Conservation (phyloP, 2,797 vertebrate species). For the Sarcoramphus papa region DNA sequence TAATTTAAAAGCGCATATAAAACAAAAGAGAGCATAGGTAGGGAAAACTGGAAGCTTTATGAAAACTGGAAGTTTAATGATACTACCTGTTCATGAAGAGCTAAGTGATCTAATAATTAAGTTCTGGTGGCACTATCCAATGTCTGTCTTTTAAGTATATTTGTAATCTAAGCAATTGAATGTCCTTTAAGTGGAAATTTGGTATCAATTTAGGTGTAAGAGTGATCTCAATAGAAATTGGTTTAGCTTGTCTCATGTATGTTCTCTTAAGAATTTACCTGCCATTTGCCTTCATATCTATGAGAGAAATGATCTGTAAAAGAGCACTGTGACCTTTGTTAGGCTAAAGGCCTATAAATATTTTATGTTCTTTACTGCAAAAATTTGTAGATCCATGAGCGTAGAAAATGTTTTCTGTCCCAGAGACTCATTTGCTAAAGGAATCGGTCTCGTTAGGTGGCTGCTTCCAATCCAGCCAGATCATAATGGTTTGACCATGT, state of each 20-base stretch:
- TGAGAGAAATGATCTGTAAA: slow-evolving; percentile 7
- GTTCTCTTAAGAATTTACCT: not conserved
- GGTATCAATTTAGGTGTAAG: not conserved
- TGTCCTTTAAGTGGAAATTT: not conserved
- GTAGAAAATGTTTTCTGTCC: slow-evolving; percentile 4
- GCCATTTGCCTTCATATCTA: not conserved
- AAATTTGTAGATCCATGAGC: not conserved
- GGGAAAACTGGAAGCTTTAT: not conserved
- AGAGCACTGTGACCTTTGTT: not conserved
- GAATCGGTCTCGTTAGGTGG: not conserved
- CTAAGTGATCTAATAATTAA: not conserved
- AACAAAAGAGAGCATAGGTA: not conserved
- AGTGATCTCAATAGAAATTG: not conserved
- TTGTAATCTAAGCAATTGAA: not conserved
- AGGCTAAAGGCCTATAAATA: slow-evolving; percentile 29
- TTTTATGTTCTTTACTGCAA: slow-evolving; percentile 17
- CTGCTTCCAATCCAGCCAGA: not conserved
- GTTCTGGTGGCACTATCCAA: not conserved
- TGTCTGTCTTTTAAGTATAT: not conserved
- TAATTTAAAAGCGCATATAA: not conserved
- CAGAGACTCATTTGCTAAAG: not conserved
- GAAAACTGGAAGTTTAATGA: not conserved
- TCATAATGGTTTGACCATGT: not conserved
- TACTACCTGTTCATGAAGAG: not conserved
- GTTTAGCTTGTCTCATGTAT: not conserved